Base-by-base conservation (phyloP, 2,113 vertebrate genomes). In the Zosterops hypoxanthus region DNA sequence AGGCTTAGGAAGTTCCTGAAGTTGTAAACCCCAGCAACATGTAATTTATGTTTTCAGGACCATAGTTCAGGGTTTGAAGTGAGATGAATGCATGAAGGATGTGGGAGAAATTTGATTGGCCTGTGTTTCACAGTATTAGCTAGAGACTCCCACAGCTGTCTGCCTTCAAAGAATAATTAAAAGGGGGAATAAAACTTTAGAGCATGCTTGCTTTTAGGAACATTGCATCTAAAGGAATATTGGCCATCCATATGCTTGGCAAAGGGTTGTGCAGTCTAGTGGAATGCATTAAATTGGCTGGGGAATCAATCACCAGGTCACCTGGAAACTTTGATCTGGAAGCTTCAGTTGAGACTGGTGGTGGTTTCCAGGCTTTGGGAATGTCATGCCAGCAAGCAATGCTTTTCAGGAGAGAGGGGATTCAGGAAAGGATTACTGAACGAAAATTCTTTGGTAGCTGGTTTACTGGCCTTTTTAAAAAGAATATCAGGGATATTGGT, bases 101-200 rank as follows among this genome's bases (percentile, higher is more conserved):
- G 21, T 71, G 0, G 0, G 5, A 33, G 34, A 56, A 82, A 56
- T 44, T 56, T 22, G 20, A 22, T 3, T 2, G 3, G 11, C 31
- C 42, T 66, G 46, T 33, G 39, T 24, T 86, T 41, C 71, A 29
- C 36, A 44, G 5, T 29, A 5, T 80, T 44, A 53, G 44, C 20
- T 39, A 53, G 31, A 52, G 33, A 10, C 11, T 86, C 16, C 26
- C 10, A 14, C 34, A 41, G 34, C 75, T 61, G 2, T 50, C 11
- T 12, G n/a, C 18, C 31, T 69, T 47, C 44, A n/a, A 22, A 90
- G 41, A 14, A 44, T 23, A 47, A 20, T 56, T 52, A 31, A 46
- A 87, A 90, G 53, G 57, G n/a, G 28, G 70, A 82, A 22, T 52
- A 18, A 36, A 77, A 61, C 14, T 42, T 61, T 7, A 4, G 36